Percentiles rank a stretch among this genome's conserved stretches.
phyloP scores from a whole-genome alignment of 2,113 vertebrate genomes.

The Delphinapterus leucas region DNA sequence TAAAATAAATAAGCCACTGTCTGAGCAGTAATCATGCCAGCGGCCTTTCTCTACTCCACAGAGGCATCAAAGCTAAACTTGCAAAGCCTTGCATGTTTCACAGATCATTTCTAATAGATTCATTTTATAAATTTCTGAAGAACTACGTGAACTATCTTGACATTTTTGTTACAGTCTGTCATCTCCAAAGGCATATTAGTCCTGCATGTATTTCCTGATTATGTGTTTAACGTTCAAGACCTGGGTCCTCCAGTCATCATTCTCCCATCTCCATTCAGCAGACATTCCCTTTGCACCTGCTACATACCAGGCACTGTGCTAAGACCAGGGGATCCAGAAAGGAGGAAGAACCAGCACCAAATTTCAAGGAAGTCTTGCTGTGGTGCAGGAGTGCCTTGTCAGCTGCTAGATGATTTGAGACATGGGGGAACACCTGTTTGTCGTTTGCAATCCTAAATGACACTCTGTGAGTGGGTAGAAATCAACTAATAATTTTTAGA shows the following conservation, averaged over 20 bases:
- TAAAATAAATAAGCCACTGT: neutral
- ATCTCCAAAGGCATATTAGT: neutral
- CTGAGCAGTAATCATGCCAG: fast-evolving
- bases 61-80: neutral
- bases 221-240: fast-evolving
- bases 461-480: neutral
- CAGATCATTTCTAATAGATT: too few relatives aligned
- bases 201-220: neutral
- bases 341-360: fast-evolving
- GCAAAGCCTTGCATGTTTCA: neutral
- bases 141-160: neutral
- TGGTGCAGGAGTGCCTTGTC: neutral
- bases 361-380: fast-evolving
- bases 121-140: neutral
- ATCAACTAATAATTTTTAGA: neutral
- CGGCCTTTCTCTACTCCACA: neutral
- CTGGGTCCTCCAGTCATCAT: fast-evolving
- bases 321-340: neutral
- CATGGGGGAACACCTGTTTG: too few relatives aligned
- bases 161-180: neutral
- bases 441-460: neutral
- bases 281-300: neutral
- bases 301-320: fast-evolving
- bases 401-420: neutral
- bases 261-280: neutral